Evolutionary conservation across 2,888 invertebrate genomes (phyloP).

Genomic region (Eustalomyia histrio): DNA sequence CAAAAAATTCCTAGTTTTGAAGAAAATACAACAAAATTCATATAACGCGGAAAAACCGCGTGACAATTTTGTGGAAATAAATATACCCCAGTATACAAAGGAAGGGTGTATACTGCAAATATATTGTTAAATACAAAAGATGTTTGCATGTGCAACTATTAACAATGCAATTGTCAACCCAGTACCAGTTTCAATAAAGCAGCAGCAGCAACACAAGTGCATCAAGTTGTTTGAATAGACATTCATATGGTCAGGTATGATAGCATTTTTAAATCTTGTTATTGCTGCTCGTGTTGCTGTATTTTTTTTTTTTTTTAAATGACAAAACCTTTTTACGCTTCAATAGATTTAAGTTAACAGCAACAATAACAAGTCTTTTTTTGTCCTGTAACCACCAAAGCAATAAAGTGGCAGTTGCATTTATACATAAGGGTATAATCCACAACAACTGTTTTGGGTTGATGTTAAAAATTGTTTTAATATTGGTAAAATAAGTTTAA

Average conservation of each 20-base stretch:
- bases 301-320: too few species aligned
- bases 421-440: not conserved
- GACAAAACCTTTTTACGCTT: conserved; percentile 27
- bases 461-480: too few species aligned
- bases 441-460: too few species aligned
- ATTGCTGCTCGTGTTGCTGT: conserved; percentile 11
- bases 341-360: conserved; percentile 49
- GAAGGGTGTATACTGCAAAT: conserved; percentile 21
- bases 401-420: conserved; percentile 28
- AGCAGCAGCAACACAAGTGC: conserved; percentile 26
- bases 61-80: too few species aligned
- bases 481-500: too few species aligned
- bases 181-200: not conserved
- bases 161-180: conserved; percentile 54
- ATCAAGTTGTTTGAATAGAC: conserved; percentile 22
- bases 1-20: too few species aligned
- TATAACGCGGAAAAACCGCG: too few species aligned
- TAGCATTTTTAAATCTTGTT: conserved; percentile 49
- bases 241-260: conserved; percentile 58
- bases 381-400: conserved; percentile 31
- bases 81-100: too few species aligned
- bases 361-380: conserved; percentile 30
- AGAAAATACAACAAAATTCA: too few species aligned
- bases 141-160: conserved; percentile 52
- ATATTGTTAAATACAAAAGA: conserved; percentile 50